These are phyloP conservation scores for Petrocephalus schoutedeni DNA, from an alignment of 2,797 vertebrate species.

Conservation along the genomic window DNA sequence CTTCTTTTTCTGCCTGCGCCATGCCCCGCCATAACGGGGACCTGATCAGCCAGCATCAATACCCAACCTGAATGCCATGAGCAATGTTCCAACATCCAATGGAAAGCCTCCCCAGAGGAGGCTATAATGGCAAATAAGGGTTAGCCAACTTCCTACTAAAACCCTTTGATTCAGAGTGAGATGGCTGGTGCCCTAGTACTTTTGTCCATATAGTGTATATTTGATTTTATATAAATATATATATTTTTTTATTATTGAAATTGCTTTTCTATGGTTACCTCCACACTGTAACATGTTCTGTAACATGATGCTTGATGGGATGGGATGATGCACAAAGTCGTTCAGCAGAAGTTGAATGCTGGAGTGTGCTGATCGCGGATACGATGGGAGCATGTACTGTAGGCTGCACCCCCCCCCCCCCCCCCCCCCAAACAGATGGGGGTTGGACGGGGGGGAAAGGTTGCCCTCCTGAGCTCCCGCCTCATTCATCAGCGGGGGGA, in stretches of 20 bases:
- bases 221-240: no score
- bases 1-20: no score
- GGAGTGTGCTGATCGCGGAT: neutral
- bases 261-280: neutral
- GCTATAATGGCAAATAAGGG: neutral
- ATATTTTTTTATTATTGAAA: neutral
- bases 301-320: neutral
- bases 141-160: neutral
- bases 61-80: neutral
- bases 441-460: neutral
- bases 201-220: neutral
- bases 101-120: neutral
- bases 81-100: neutral
- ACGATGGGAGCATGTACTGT: neutral
- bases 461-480: neutral
- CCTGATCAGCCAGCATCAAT: neutral
- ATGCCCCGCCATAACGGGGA: neutral
- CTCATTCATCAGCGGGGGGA: constrained; percentile 1
- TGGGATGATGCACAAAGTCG: neutral
- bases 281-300: neutral
- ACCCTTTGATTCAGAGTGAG: neutral
- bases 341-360: neutral
- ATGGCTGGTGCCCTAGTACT: neutral
- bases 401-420: neutral
- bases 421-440: neutral